Evolutionary conservation across 2,113 vertebrate species (phyloP).

Genomic region (Camelus dromedarius): DNA sequence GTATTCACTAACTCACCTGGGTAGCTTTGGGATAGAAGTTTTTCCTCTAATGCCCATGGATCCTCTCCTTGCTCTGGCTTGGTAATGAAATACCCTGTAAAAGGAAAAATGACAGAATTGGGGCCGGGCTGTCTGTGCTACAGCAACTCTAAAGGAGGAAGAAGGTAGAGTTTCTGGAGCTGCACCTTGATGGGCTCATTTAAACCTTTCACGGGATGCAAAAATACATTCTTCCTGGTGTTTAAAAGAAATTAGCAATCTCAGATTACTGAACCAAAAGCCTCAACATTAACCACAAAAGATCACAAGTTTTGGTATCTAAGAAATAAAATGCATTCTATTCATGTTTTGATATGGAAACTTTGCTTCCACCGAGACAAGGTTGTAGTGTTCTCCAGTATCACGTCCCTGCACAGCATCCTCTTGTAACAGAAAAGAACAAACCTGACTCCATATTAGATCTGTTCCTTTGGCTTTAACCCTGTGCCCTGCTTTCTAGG

Average conservation of each 20-base stretch:
- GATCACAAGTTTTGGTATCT: neutral
- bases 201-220: neutral
- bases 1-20: slow-evolving; percentile 11
- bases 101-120: neutral
- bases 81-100: neutral
- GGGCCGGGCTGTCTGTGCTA: neutral
- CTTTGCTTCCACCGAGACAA: neutral
- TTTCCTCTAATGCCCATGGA: neutral
- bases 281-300: neutral
- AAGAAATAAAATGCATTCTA: neutral
- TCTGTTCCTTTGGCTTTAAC: too few species aligned
- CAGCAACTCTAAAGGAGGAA: neutral
- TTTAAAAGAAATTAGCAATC: neutral
- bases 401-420: neutral
- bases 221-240: neutral
- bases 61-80: neutral
- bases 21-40: neutral
- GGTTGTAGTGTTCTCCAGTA: neutral
- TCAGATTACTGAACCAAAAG: neutral
- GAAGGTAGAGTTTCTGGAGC: neutral
- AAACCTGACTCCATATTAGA: too few species aligned
- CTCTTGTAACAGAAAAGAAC: too few species aligned
- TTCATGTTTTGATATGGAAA: too few species aligned
- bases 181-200: neutral
- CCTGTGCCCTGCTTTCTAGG: too few species aligned